Evolutionary conservation across 2,888 invertebrate genomes (phyloP).

Genomic region (Oegoconia quadripuncta): DNA sequence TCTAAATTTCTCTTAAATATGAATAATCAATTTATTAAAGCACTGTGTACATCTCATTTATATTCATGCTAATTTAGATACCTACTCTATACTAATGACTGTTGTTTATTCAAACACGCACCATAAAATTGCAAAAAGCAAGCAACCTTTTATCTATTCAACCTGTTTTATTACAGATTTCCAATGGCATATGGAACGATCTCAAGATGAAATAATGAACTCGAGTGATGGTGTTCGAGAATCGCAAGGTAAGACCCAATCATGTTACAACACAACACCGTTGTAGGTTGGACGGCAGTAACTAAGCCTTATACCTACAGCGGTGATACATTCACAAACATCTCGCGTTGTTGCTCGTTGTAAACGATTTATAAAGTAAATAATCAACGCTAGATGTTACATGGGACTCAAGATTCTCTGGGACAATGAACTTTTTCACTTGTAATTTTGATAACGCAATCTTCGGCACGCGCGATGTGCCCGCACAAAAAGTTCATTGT

Average conservation of each 20-base stretch:
- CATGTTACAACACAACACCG: slow-evolving; percentile 26
- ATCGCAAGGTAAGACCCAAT: slow-evolving; percentile 89
- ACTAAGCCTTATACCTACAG: slow-evolving; percentile 19
- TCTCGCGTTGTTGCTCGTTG: slow-evolving; percentile 55
- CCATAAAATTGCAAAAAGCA: too few relatives aligned
- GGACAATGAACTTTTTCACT: slow-evolving; percentile 53
- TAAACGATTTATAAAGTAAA: slow-evolving; percentile 5
- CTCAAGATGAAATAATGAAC: slow-evolving; percentile 92
- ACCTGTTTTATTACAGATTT: slow-evolving; percentile 79
- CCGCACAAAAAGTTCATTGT: slow-evolving; percentile 54
- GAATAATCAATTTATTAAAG: too few relatives aligned
- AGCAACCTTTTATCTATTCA: neutral
- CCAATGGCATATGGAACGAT: slow-evolving; percentile 91
- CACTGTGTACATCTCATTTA: too few relatives aligned
- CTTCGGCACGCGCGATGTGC: neutral
- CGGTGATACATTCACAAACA: slow-evolving; percentile 36
- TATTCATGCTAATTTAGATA: too few relatives aligned
- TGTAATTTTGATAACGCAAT: slow-evolving; percentile 7
- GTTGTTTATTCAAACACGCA: too few relatives aligned
- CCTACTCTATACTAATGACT: neutral
- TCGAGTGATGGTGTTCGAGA: slow-evolving; percentile 93
- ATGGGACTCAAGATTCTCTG: slow-evolving; percentile 62
- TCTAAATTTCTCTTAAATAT: too few relatives aligned
- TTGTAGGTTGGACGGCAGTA: slow-evolving; percentile 18
- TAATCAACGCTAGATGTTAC: slow-evolving; percentile 51